Percentiles rank a stretch among this genome's conserved stretches.
Conservation (phyloP, 2,113 vertebrate species). For the Tachysurus vachellii region DNA sequence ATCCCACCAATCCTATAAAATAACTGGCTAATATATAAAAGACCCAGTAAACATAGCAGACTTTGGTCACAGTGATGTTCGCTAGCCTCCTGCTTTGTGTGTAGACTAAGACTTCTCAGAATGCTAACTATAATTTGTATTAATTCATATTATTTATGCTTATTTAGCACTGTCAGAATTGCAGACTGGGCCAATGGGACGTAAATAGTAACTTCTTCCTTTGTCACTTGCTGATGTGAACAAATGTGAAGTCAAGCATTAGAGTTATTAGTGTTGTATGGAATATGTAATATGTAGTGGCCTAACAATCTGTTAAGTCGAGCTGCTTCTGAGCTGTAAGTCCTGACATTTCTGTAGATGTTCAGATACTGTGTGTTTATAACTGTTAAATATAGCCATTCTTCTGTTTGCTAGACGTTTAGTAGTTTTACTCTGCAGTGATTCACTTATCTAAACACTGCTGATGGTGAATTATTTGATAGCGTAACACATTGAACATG, state of each 20-base stretch:
- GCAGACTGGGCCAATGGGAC: background rate
- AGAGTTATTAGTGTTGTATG: background rate
- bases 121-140: background rate
- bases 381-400: slow-evolving; percentile 8
- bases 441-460: too few species aligned
- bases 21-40: background rate
- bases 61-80: background rate
- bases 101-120: background rate
- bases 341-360: background rate
- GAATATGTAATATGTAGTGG: background rate
- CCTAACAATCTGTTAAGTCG: background rate
- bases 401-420: background rate
- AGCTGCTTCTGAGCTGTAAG: background rate
- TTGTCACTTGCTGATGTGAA: slow-evolving; percentile 1
- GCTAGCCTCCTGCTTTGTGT: background rate
- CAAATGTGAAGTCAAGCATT: background rate
- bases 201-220: background rate
- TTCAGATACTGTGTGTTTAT: background rate
- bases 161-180: background rate
- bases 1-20: background rate
- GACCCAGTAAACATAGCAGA: background rate
- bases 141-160: background rate
- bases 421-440: background rate
- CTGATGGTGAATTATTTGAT: background rate
- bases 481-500: background rate